Evolutionary conservation across 2,113 vertebrate species (phyloP), one percentile per base, ranked within the genome.

Genomic region (Melanotaenia duboulayi): DNA sequence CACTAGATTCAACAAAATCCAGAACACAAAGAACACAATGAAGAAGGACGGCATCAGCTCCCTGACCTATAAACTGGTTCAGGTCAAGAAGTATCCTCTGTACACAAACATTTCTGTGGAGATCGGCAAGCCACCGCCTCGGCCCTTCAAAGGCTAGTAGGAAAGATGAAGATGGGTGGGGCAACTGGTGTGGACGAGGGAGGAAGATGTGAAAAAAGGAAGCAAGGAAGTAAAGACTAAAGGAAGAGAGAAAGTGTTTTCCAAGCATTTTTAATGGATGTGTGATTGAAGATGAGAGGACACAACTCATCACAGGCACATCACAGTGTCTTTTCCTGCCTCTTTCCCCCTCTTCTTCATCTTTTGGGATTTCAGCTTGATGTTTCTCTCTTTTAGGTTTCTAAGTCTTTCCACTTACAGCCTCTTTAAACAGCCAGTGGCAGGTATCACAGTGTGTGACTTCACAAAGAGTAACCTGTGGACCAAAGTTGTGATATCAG

Each of bases 1-100:
- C 76, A 37, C 52, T 89, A 99, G 98, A 87, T 99, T 99, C 90
- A 98, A 95, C 87, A 98, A 98, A 94, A 99, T 99, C 85, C 97
- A 99, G 88, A 99, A 99, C 92, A 99, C 98, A 4, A 99, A 98
- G 94, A 95, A 96, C 95, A 98, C 96, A 0, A 99, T 99, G 98
- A 97, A 95, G 88, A 96, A 95, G 76, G 98, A 99, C 0, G 98
- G 98, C 80, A 99, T 99, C 86, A 96, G 95, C 83, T 95, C 96
- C 0, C 93, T 99, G 89, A 95, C 94, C 85, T 99, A 99, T 92
- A 95, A 92, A 65, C 76, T 98, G 81, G 87, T 98, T 72, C 95
- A 97, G 74, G 89, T 96, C 58, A 96, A 95, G 46, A 94, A 93
- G 82, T 95, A 95, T 42, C 95, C 97, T 0, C 95, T 99, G 80